Evolutionary conservation across 1,140 invertebrate genomes (phyloP).

Genomic region (Metaphire vulgaris): DNA sequence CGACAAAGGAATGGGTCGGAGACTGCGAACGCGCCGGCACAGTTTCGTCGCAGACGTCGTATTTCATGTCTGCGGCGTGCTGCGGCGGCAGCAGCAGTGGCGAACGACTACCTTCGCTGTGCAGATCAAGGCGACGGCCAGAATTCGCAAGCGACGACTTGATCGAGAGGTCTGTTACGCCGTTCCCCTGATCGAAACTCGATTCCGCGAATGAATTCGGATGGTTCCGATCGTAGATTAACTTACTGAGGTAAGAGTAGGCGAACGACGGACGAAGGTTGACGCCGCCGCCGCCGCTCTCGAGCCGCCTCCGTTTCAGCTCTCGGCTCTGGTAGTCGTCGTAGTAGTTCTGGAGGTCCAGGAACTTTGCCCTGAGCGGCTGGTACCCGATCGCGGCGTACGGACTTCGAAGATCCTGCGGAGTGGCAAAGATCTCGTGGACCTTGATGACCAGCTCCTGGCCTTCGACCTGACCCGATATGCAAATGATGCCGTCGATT

Average conservation of each 20-base stretch:
- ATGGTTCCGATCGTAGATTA: neutral
- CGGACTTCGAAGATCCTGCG: neutral
- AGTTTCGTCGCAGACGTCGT: neutral
- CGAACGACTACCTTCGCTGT: neutral
- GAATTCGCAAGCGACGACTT: neutral
- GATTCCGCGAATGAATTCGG: neutral
- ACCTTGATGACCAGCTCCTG: conserved; percentile 29
- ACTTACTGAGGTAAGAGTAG: neutral
- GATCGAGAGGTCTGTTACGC: neutral
- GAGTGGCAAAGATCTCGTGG: conserved; percentile 19
- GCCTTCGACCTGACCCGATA: conserved; percentile 25
- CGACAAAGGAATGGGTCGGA: conserved; percentile 7
- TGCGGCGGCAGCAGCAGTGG: neutral
- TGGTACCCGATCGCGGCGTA: neutral
- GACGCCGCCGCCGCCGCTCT: neutral
- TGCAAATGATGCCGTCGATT: conserved; percentile 30
- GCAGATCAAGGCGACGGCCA: neutral
- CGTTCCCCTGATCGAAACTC: neutral
- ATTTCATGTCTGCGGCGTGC: neutral
- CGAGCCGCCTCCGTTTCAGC: neutral
- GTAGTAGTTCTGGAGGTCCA: neutral
- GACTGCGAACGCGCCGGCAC: no score
- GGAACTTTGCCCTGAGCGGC: neutral
- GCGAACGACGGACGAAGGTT: neutral
- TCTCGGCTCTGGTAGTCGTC: neutral